Evolutionary conservation across 2,113 vertebrate species (phyloP).

Genomic region (Diphyllodes magnificus): DNA sequence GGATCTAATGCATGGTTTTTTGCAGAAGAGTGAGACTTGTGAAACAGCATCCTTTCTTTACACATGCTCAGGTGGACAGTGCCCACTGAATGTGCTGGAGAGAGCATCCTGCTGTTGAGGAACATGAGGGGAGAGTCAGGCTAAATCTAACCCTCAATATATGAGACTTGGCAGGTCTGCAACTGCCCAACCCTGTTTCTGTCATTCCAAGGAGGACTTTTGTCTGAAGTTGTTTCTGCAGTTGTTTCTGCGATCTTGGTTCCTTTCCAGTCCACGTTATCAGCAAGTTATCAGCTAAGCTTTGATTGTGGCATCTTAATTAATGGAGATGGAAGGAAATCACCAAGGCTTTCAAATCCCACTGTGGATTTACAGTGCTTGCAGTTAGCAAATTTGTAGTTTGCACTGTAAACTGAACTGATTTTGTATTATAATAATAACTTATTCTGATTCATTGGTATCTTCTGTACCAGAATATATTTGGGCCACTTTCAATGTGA

Average conservation of each 20-base stretch:
- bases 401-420: neutral
- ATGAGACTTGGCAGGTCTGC: neutral
- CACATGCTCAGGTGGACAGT: neutral
- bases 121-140: rapidly evolving
- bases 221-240: neutral
- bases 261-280: neutral
- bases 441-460: neutral
- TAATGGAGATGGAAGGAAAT: neutral
- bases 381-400: neutral
- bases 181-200: neutral
- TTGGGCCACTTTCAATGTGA: neutral
- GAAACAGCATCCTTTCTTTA: neutral
- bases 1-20: neutral
- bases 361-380: neutral
- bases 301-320: neutral
- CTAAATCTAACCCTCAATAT: neutral
- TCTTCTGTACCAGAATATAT: neutral
- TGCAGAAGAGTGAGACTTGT: neutral
- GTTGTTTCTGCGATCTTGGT: neutral
- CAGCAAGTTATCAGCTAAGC: neutral
- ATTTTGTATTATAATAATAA: neutral
- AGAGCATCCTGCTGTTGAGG: neutral
- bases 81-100: neutral
- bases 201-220: neutral
- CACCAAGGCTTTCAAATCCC: neutral